Base-by-base conservation (phyloP, 2,888 invertebrate species). In the Scrobipalpa atriplicella region DNA sequence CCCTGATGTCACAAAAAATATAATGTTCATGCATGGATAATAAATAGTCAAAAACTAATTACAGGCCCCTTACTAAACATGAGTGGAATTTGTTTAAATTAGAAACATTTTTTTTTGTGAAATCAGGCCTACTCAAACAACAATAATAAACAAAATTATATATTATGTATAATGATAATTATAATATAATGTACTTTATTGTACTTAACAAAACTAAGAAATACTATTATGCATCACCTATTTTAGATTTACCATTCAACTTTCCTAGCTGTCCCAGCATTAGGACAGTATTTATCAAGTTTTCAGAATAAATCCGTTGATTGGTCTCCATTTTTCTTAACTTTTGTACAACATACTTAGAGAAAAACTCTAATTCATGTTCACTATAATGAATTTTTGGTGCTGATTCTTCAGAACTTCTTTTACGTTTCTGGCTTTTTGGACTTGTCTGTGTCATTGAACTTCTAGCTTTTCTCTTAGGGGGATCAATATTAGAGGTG, bases 261-360 rank as follows among this genome's bases (percentile, higher is more conserved):
- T 87, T 85, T 9, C 86, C 85, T 13, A 92, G 81, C 75, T 92
- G 92, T 51, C 92, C 92, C 21, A 92, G 72, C 92, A 92, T 92
- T 3, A 92, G 83, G 2, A 90, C 91, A 66, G 92, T 92, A 68
- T 92, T 92, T n/a, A 92, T 92, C 75, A 92, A 80, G 73, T 92
- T 92, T 74, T 92, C 92, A 13, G 92, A 90, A 75, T 92, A 92
- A 72, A 92, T 92, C 65, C 92, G 87, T 69, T 92, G 92, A 72
- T 92, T 90, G 7, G 91, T 92, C 75, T 92, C 92, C 92, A 92
- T 92, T 80, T 76, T 84, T 73, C 92, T 83, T 56, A 92, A 75
- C 72, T 92, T 92, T 73, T 92, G 92, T 0, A 91, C 92, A 65
- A 92, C 84, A 85, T 92, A 92, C 72, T 92, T 92, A 0, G 92